These are phyloP conservation scores for Agrochola circellaris DNA, from an alignment of 2,888 invertebrate genomes.

Conservation along the genomic window DNA sequence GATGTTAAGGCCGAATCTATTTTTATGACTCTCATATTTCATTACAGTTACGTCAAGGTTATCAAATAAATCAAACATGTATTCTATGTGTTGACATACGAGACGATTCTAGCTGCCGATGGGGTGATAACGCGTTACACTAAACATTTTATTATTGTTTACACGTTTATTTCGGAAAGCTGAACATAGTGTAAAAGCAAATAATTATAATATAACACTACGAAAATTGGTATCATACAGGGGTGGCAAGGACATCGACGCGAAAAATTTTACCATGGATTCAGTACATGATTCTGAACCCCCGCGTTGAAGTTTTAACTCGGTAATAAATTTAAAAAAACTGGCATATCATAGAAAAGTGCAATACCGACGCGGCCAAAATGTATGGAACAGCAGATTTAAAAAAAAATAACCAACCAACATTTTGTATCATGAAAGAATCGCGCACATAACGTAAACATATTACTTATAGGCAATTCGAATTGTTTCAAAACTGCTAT, in stretches of 20 bases:
- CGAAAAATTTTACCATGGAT: no score
- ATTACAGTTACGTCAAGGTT: not conserved
- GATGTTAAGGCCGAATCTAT: not conserved
- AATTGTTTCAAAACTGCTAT: not conserved
- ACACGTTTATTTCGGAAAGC: not conserved
- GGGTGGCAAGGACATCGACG: no score
- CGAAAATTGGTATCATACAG: not conserved
- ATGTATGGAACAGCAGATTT: no score
- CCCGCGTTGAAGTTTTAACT: no score
- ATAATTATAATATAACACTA: not conserved
- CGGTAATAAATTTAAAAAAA: no score
- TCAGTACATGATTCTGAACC: no score
- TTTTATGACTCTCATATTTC: constrained; percentile 2
- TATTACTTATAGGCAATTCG: not conserved
- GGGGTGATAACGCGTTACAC: not conserved
- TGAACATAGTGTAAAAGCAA: not conserved
- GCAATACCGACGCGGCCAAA: no score
- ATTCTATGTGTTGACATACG: constrained; percentile 3
- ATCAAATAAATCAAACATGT: constrained; percentile 9
- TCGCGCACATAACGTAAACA: no score
- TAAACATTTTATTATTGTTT: not conserved
- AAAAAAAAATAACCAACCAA: no score
- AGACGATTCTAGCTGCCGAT: constrained; percentile 1
- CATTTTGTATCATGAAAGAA: no score
- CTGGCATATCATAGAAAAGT: no score